Base-by-base conservation (phyloP, 2,888 invertebrate species). In the Xestia sexstrigata region DNA sequence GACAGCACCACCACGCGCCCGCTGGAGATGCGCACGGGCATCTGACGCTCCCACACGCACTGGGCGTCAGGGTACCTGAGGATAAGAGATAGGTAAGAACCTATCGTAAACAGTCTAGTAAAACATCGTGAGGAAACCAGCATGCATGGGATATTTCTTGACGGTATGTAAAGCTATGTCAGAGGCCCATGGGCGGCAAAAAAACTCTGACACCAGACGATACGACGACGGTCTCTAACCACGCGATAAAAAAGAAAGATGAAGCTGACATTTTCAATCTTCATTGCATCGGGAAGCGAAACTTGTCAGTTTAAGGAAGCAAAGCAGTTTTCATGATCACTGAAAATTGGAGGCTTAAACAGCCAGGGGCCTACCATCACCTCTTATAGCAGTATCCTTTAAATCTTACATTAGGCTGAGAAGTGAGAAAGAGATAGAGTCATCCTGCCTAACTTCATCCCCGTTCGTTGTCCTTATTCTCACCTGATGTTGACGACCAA, bases 1-100 rank as follows among this genome's bases (percentile, higher is more conserved):
- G 97, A 97, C 0, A 97, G 93, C 62, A 97, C 95, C 1, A 97
- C 92, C 23, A 97, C 93, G 8, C 96, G 91, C 0, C 94, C 93
- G 35, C 97, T 95, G n/a, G 97, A 93, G n/a, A 97, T 95, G 49
- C 97, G 95, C 23, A 97, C 93, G 6, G 93, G 86, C 2, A 97
- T 88, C 0, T 94, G 94, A 0, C 92, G 91, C 58, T 93, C 93
- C 96, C 96, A 96, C 0, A 90, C 83, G 83, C 96, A 96, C 11
- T 90, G 84, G 0, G 90, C 92, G 78, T 93, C 94, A 49, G 93
- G 92, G 78, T 96, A 96, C 67, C 96, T 96, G 62, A 26, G 11
- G 0, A 20, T 2, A 2, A 15, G 35, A 15, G 11, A 26, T 26
- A 26, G 7, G 26, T 55, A 11, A n/a, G 55, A n/a, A 49, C 2